Evolutionary conservation across 2,113 vertebrate genomes (phyloP).

Genomic region (Guaruba guarouba): DNA sequence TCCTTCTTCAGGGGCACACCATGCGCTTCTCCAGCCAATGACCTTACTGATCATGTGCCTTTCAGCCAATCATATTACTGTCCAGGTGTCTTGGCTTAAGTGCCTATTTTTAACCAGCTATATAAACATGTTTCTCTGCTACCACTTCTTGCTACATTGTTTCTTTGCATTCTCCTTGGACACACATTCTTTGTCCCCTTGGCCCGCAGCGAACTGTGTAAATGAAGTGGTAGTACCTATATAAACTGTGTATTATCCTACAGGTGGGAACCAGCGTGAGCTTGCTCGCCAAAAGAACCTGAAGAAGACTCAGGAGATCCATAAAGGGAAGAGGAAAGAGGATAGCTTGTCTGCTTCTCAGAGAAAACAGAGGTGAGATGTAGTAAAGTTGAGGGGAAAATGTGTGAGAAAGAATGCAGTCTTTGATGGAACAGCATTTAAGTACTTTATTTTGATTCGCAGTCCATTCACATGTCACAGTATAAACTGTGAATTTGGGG

Average conservation of each 20-base stretch:
- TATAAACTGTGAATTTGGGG: neutral
- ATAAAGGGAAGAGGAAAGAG: conserved; percentile 80
- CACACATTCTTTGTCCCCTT: too few relatives aligned
- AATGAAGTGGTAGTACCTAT: neutral
- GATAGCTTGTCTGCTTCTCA: conserved; percentile 76
- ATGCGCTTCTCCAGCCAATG: too few relatives aligned
- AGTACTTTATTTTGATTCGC: neutral
- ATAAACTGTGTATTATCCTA: neutral
- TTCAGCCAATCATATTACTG: too few relatives aligned
- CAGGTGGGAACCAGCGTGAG: conserved; percentile 81
- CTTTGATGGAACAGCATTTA: neutral
- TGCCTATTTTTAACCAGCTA: too few relatives aligned
- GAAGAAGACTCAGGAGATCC: conserved; percentile 78
- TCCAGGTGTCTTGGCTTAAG: too few relatives aligned
- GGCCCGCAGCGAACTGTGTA: too few relatives aligned
- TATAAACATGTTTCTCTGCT: too few relatives aligned
- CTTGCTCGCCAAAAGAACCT: conserved; percentile 80
- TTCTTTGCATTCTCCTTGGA: too few relatives aligned
- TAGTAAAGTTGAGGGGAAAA: neutral
- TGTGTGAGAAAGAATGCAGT: neutral
- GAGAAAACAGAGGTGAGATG: conserved; percentile 75
- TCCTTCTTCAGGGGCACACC: too few relatives aligned
- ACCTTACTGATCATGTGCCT: too few relatives aligned
- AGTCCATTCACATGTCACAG: neutral
- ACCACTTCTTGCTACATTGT: too few relatives aligned